phyloP scores from a whole-genome alignment of 2,888 invertebrate species.

The Eilema griseolum region DNA sequence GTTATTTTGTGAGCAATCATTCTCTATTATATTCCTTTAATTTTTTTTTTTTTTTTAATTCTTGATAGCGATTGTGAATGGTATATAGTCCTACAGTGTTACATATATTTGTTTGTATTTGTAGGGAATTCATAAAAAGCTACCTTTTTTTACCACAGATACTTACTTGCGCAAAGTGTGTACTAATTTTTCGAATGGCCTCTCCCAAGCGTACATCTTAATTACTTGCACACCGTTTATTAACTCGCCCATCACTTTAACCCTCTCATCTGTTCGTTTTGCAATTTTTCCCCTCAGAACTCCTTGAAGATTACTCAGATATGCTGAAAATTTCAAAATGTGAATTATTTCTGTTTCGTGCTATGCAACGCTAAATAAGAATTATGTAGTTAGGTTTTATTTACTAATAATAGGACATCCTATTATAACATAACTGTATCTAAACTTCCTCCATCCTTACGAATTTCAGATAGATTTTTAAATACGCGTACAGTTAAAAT shows the following conservation, averaged over 20 bases:
- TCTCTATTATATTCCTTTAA: no score
- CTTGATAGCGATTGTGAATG: no score
- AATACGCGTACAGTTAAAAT: no score
- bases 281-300: conserved; percentile 88
- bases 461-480: no score
- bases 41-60: no score
- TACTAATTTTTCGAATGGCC: conserved; percentile 90
- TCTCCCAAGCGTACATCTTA: conserved; percentile 96
- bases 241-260: conserved; percentile 93
- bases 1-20: not conserved
- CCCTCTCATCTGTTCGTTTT: conserved; percentile 90
- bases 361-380: not conserved
- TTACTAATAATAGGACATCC: not conserved
- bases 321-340: conserved; percentile 64
- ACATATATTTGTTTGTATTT: not conserved
- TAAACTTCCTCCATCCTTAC: no score
- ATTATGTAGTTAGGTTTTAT: not conserved
- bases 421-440: not conserved
- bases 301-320: conserved; percentile 80
- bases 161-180: conserved; percentile 89
- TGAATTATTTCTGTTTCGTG: not conserved
- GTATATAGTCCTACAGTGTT: no score
- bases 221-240: conserved; percentile 93
- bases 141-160: no score
- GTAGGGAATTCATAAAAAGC: not conserved